Conservation (phyloP, 2,888 invertebrate genomes). For the Gymnoscelis rufifasciata region DNA sequence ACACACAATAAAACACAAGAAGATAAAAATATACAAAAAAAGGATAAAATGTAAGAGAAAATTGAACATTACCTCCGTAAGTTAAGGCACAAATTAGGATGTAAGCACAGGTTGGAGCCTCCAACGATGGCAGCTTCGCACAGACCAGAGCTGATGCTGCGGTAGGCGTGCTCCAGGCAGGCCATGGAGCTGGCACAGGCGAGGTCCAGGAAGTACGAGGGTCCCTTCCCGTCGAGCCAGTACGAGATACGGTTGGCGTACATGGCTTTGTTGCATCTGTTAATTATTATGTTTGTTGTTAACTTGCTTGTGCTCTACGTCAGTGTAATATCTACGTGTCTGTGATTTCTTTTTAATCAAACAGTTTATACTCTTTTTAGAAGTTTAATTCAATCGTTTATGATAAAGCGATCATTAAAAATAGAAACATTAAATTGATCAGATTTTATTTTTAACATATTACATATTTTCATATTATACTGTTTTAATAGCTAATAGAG, state of each 20-base stretch:
- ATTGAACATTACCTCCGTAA: conserved; percentile 32
- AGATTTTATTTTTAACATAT: no score
- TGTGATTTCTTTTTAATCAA: no score
- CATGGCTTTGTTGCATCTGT: conserved; percentile 48
- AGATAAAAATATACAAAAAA: no score
- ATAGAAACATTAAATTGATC: no score
- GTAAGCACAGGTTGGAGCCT: conserved; percentile 76
- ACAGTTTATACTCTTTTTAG: no score
- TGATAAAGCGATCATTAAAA: no score
- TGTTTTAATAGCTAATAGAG: no score
- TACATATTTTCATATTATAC: no score
- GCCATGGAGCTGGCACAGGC: conserved; percentile 44
- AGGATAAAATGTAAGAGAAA: neutral
- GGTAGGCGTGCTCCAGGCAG: conserved; percentile 45
- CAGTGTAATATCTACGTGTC: no score
- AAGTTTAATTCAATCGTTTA: no score
- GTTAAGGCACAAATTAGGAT: conserved; percentile 53
- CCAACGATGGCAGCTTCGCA: conserved; percentile 78
- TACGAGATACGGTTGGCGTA: conserved; percentile 51
- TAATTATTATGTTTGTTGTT: conserved; percentile 1
- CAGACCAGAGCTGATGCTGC: conserved; percentile 40
- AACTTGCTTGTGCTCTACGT: no score
- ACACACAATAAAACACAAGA: neutral
- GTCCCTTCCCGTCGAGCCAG: conserved; percentile 49
- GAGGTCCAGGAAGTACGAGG: conserved; percentile 42